Evolutionary conservation across 2,888 invertebrate species (phyloP).

Genomic region (Brachycybe producta): DNA sequence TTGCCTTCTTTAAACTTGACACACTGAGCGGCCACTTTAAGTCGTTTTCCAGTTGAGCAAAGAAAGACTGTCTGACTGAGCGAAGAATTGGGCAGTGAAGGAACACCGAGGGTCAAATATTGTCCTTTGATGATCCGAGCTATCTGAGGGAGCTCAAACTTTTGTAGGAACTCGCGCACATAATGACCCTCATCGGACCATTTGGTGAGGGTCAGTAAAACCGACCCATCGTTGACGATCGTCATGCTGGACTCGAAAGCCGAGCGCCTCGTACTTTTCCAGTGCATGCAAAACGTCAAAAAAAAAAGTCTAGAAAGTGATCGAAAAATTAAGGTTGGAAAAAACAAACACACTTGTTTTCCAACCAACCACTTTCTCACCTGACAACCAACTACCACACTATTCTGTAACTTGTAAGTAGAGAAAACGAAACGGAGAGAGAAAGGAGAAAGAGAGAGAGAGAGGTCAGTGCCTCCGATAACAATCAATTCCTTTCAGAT

Average conservation of each 20-base stretch:
- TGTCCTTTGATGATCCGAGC: slow-evolving; percentile 89
- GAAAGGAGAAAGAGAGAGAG: too few relatives aligned
- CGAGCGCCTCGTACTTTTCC: not conserved
- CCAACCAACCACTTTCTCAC: too few relatives aligned
- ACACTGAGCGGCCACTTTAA: slow-evolving; percentile 53
- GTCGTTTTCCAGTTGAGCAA: slow-evolving; percentile 68
- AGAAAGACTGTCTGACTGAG: slow-evolving; percentile 74
- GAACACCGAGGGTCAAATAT: slow-evolving; percentile 79
- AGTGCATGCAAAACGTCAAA: too few relatives aligned
- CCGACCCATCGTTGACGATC: slow-evolving; percentile 17
- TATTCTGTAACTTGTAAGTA: too few relatives aligned
- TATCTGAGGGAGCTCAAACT: slow-evolving; percentile 53
- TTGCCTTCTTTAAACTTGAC: slow-evolving; percentile 67
- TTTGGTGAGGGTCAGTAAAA: slow-evolving; percentile 23
- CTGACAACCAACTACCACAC: too few relatives aligned
- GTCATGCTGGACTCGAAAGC: not conserved
- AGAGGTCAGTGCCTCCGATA: too few relatives aligned
- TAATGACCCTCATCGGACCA: slow-evolving; percentile 29
- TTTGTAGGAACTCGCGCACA: slow-evolving; percentile 32
- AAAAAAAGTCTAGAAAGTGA: too few relatives aligned
- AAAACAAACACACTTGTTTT: too few relatives aligned
- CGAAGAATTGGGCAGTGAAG: slow-evolving; percentile 71
- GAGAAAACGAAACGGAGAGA: too few relatives aligned
- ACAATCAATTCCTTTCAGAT: too few relatives aligned
- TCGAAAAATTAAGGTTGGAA: too few relatives aligned